Base-by-base conservation (phyloP, 2,113 vertebrate genomes). In the Murina feae region DNA sequence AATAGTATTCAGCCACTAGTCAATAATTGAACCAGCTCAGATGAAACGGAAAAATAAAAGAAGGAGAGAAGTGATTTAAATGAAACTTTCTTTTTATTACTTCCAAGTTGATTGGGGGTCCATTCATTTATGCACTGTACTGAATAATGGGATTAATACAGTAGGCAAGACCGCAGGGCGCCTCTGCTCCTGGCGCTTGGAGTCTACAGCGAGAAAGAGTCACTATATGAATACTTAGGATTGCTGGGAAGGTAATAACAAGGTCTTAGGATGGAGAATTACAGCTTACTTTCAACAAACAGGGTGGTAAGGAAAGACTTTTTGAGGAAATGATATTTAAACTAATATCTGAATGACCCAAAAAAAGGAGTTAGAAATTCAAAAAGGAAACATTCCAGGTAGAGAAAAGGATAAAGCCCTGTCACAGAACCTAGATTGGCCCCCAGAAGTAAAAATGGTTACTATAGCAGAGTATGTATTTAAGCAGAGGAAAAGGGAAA, bases 21-120 rank as follows among this genome's bases (percentile, higher is more conserved):
- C 21, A 81, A n/a, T 76, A 84, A 79, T 74, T 44, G 39, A 80
- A 75, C n/a, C 17, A 58, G 7, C 9, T 90, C 55, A 79, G 6
- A 68, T 63, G 6, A 94, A 94, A 96, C 93, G 17, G 5, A 28
- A 68, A 75, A 90, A 88, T 55, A 47, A 66, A 76, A 74, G 25
- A 55, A 49, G 6, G 9, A 84, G 28, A 6, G 58, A 79, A 42
- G 10, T 58, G 66, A 68, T 58, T 58, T 80, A 89, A 66, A 63
- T 39, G 5, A 75, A 92, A 83, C 2, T 44, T 89, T 39, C 69
- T 81, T 4, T 75, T 93, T 85, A 71, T 88, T 80, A 81, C 44
- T 63, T 85, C 49, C 37, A 44, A 39, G 30, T 51, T 47, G 11
- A 25, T 47, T 74, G 21, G 55, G 1, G 3, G 1, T 39, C 80